These are phyloP conservation scores for Nesospiza acunhae DNA, from an alignment of 2,113 vertebrate genomes.

Conservation along the genomic window DNA sequence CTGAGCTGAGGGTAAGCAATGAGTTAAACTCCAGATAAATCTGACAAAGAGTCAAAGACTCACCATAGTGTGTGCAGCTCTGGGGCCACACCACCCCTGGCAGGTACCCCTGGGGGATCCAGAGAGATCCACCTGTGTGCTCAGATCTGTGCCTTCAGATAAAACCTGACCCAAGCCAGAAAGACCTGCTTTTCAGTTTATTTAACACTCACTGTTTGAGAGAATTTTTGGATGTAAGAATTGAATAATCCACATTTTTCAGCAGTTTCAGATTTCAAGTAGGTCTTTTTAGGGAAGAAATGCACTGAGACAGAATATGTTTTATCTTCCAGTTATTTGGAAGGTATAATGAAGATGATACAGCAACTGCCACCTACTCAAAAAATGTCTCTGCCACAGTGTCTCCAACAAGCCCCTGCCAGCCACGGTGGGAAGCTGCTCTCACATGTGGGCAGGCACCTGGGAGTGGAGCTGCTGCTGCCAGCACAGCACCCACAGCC, in stretches of 20 bases:
- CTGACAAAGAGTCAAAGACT: neutral
- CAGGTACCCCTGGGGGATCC: rapidly evolving
- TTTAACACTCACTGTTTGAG: neutral
- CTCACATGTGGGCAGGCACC: neutral
- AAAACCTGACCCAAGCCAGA: neutral
- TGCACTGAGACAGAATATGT: neutral
- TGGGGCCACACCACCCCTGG: neutral
- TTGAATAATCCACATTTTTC: neutral
- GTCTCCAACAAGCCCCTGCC: neutral
- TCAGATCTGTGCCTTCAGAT: neutral
- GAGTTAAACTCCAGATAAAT: neutral
- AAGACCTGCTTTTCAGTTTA: neutral
- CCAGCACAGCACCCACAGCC: neutral
- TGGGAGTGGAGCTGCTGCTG: neutral
- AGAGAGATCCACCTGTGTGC: neutral
- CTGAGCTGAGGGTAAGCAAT: neutral
- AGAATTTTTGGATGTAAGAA: neutral
- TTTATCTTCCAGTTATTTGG: neutral
- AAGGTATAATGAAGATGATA: neutral
- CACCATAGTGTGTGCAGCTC: neutral
- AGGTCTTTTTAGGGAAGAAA: neutral
- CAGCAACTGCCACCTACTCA: neutral
- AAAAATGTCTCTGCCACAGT: neutral
- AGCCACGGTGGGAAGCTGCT: neutral
- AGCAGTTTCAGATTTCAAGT: neutral